A percentile compares a stretch with the other conserved stretches of the same genome.
Evolutionary conservation across 2,888 invertebrate genomes (phyloP).

Genomic region (Drosophila anceps): DNA sequence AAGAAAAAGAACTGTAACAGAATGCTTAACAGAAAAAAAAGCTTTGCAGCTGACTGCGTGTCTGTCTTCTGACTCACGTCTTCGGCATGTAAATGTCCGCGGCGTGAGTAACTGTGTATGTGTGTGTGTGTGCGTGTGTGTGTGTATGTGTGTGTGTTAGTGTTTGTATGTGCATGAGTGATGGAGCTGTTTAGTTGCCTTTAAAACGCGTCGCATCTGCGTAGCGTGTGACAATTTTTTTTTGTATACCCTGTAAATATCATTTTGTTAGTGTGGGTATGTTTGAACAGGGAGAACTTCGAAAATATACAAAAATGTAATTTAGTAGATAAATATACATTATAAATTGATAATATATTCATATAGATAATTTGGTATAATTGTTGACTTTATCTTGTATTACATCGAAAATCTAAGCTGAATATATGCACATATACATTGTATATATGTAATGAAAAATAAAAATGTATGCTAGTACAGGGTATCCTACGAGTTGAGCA

Average conservation of each 20-base stretch:
- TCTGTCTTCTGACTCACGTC: conserved; percentile 68
- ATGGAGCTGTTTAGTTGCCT: conserved; percentile 54
- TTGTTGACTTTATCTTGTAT: no score
- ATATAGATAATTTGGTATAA: no score
- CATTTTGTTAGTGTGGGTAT: conserved; percentile 4
- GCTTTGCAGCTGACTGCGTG: conserved; percentile 37
- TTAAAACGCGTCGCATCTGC: conserved; percentile 61
- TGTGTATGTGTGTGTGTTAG: conserved; percentile 16
- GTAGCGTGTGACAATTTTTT: conserved; percentile 76
- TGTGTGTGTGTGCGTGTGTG: neutral
- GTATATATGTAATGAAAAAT: neutral
- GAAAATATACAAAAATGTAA: no score
- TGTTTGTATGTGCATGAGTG: conserved; percentile 45
- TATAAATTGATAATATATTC: no score
- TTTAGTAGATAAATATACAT: no score
- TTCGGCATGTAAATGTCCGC: conserved; percentile 75
- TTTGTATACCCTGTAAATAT: conserved; percentile 43
- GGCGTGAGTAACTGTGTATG: conserved; percentile 22
- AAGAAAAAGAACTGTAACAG: conserved; percentile 51
- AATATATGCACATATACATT: neutral
- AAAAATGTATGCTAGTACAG: neutral
- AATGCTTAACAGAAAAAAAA: conserved; percentile 35
- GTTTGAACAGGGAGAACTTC: neutral
- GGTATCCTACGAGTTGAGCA: conserved; percentile 14
- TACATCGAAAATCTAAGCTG: no score